Conservation (phyloP, 2,113 vertebrate species). For the Elephas maximus region DNA sequence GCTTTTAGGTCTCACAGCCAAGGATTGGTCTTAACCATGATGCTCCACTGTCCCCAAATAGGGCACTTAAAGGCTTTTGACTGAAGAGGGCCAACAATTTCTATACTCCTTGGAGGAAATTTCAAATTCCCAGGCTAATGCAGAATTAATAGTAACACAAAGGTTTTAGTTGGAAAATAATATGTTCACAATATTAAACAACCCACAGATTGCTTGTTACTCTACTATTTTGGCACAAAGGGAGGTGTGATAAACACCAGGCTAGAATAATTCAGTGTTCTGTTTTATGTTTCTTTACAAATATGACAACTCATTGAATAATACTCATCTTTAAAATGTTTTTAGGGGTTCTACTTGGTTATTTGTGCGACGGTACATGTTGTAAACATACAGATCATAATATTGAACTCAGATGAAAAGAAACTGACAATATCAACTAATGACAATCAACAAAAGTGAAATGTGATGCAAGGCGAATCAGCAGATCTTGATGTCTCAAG, state of each 20-base stretch:
- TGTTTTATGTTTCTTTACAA: not conserved
- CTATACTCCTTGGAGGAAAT: not conserved
- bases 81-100: not conserved
- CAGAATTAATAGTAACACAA: not conserved
- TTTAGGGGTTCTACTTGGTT: not conserved
- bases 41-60: not conserved
- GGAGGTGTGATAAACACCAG: not conserved
- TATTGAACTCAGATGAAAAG: constrained; percentile 29
- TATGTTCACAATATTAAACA: not conserved
- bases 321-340: constrained; percentile 6
- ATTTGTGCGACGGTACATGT: not conserved
- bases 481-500: not conserved
- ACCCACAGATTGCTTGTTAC: not conserved
- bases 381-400: not conserved
- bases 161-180: not conserved
- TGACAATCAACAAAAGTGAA: not conserved
- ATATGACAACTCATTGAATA: not conserved
- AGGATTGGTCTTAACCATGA: not conserved
- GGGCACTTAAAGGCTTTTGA: not conserved
- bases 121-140: not conserved
- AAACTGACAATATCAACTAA: not conserved
- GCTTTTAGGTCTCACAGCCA: not conserved
- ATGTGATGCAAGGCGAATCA: not conserved
- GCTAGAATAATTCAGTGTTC: not conserved
- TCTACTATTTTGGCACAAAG: not conserved